phyloP scores from a whole-genome alignment of 2,888 invertebrate genomes.

The Hirtodrosophila alboralis region DNA sequence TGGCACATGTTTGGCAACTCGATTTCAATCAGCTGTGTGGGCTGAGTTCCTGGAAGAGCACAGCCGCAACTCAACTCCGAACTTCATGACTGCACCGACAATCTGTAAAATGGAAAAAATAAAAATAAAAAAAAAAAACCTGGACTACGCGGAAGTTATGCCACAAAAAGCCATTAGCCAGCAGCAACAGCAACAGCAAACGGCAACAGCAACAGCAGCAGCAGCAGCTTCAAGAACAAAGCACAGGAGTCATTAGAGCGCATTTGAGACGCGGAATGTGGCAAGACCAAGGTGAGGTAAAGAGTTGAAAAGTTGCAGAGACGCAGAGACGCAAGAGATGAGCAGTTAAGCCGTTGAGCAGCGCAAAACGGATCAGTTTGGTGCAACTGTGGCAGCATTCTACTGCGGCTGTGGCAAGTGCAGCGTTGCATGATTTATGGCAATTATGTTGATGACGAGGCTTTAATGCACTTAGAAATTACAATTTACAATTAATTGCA shows the following conservation, averaged over 20 bases:
- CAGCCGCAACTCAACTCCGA: conserved; percentile 15
- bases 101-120: too few relatives aligned
- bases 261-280: conserved; percentile 75
- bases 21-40: conserved; percentile 62
- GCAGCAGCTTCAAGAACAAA: conserved; percentile 61
- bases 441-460: conserved; percentile 73
- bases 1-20: conserved; percentile 52
- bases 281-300: conserved; percentile 7
- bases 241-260: conserved; percentile 80
- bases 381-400: conserved; percentile 4
- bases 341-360: conserved; percentile 17
- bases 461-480: conserved; percentile 65
- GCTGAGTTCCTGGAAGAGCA: conserved; percentile 54
- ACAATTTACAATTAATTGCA: conserved; percentile 76
- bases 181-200: conserved; percentile 16
- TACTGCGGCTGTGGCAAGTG: conserved; percentile 68
- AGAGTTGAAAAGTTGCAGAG: neutral
- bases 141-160: conserved; percentile 69
- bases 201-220: conserved; percentile 20
- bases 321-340: conserved; percentile 2
- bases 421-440: conserved; percentile 79
- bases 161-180: conserved; percentile 55
- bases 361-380: conserved; percentile 10
- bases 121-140: too few relatives aligned
- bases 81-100: conserved; percentile 6